Conservation (phyloP, 2,113 vertebrate species). For the Balaeniceps rex region DNA sequence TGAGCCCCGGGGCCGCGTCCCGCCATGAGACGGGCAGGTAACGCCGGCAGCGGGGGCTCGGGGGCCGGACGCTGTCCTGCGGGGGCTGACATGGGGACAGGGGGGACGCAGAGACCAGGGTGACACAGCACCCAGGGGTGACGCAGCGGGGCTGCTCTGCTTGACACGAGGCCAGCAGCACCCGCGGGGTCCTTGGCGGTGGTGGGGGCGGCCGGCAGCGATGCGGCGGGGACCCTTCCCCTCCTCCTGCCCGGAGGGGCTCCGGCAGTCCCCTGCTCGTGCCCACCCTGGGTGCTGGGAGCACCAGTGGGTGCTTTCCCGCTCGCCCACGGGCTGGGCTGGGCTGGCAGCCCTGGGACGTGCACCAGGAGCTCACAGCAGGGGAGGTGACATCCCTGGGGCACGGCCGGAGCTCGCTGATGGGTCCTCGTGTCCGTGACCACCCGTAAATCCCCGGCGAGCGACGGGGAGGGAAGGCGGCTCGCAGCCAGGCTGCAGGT, state of each 20-base stretch:
- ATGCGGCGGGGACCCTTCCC: neutral
- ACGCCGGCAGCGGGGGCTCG: accelerated
- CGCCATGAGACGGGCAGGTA: neutral
- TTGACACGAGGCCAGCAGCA: neutral
- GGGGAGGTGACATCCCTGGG: neutral
- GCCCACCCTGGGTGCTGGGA: neutral
- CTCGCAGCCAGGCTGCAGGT: neutral
- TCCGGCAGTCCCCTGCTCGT: neutral
- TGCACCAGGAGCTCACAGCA: too few relatives aligned
- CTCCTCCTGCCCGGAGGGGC: neutral
- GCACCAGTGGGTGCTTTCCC: neutral
- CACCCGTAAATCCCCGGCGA: accelerated
- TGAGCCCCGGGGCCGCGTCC: neutral
- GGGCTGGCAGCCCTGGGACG: neutral
- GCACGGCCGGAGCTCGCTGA: neutral
- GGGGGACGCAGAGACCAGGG: neutral
- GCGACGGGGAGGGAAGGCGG: neutral
- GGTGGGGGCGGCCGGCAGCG: too few relatives aligned
- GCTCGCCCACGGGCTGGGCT: accelerated
- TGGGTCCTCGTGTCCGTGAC: accelerated
- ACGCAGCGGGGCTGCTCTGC: neutral
- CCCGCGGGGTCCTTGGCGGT: neutral
- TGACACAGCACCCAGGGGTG: neutral
- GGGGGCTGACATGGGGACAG: neutral
- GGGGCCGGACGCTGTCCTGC: neutral